Base-by-base conservation (phyloP, 1,140 invertebrate genomes). In the Phocides pigmalion region DNA sequence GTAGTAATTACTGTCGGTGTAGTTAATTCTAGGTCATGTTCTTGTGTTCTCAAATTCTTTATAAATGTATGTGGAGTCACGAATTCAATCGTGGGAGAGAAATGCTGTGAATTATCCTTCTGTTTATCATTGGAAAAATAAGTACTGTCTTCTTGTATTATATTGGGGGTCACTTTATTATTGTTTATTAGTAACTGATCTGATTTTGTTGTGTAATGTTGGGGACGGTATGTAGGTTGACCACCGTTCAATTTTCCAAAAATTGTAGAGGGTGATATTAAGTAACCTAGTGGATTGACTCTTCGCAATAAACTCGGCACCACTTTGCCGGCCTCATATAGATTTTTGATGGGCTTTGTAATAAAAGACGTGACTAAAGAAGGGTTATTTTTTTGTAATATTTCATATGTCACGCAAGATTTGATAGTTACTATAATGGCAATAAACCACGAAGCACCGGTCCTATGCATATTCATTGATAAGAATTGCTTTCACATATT, bases 401-500 rank as follows among this genome's bases (percentile, higher is more conserved):
- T 39, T 39, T 39, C 12, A 14, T 2, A 39, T 4, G 54, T 12
- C 0, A 46, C 25, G 16, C 25, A 59, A 20, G 22, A 35, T 19
- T 59, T 58, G 0, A 15, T 35, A 15, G 42, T 35, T 6, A 59
- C 15, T 9, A 59, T 46, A 9, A 59, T 19, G 15, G 12, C 42
- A 59, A 59, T 59, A 32, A 59, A 46, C 14, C 41, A 46, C n/a
- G 42, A 19, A 5, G 19, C 8, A 41, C 25, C 35, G 11, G 32
- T 44, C 9, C 25, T 44, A 17, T 32, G 41, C 54, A 58, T 58
- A 20, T 32, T 56, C 25, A 4, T 58, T 58, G n/a, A 22, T 22
- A 6, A 22, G 6, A 22, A 14, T 14, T 17, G 15, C 8, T 22
- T 25, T 16, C 9, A 8, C n/a, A 8, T 17, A 5, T 54, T 22